These are phyloP conservation scores for Sphaerodactylus townsendi DNA, from an alignment of 2,113 vertebrate species.

Conservation along the genomic window DNA sequence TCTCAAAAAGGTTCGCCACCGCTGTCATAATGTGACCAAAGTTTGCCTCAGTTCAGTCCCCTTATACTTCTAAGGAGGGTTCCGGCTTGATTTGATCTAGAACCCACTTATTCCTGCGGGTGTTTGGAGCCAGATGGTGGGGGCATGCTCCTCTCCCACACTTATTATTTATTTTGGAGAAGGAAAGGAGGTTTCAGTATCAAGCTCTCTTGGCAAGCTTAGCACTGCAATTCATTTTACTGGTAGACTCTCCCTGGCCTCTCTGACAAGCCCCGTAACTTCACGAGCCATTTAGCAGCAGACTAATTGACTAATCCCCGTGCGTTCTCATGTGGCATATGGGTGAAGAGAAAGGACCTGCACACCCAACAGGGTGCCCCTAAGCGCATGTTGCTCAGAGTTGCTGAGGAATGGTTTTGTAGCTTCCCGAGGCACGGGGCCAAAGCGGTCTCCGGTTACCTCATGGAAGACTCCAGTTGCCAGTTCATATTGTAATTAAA, in stretches of 20 bases:
- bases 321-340: not conserved
- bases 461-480: not conserved
- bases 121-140: no score
- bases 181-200: not conserved
- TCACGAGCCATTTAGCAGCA: constrained; percentile 19
- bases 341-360: not conserved
- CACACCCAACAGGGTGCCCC: not conserved
- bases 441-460: not conserved
- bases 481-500: not conserved
- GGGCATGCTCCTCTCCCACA: no score
- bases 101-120: no score
- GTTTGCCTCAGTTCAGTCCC: no score
- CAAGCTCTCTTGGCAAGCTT: not conserved
- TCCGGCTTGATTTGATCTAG: no score
- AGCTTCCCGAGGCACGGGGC: not conserved
- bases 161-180: no score
- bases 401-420: not conserved
- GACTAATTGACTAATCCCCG: not conserved
- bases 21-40: no score
- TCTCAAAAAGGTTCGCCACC: no score
- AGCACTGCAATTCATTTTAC: not conserved
- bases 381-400: not conserved
- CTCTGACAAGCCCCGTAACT: not conserved
- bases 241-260: not conserved
- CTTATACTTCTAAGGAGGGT: no score